Conservation (phyloP, 2,888 invertebrate species). For the Crematogaster levior region DNA sequence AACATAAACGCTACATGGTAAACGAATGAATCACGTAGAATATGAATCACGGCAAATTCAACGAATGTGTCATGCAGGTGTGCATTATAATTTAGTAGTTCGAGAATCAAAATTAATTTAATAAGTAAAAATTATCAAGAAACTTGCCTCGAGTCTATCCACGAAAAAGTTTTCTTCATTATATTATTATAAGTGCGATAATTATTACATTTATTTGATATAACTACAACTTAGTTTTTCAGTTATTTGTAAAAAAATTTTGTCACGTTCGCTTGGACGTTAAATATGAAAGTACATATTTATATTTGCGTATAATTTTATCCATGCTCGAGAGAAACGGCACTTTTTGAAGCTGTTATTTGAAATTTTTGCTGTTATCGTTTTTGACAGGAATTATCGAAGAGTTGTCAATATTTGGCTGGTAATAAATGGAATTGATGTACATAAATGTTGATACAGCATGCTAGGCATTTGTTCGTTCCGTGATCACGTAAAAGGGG, state of each 20-base stretch:
- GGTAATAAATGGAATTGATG: neutral
- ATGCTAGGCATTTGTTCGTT: neutral
- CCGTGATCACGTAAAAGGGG: neutral
- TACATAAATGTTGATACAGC: neutral
- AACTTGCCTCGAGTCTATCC: neutral
- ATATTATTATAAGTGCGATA: neutral
- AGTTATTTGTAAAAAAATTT: neutral
- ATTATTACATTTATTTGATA: neutral
- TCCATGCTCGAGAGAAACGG: neutral
- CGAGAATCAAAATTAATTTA: neutral
- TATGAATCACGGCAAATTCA: constrained; percentile 4
- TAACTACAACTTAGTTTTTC: neutral
- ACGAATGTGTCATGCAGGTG: neutral
- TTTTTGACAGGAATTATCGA: neutral
- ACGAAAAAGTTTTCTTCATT: neutral
- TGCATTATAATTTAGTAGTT: neutral
- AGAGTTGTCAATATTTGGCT: neutral
- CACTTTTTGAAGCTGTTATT: neutral
- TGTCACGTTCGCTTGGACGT: neutral
- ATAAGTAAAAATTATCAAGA: neutral
- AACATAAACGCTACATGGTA: constrained; percentile 1
- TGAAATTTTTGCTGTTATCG: neutral
- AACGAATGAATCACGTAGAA: constrained; percentile 10
- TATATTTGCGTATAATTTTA: neutral
- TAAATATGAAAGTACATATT: neutral